Evolutionary conservation across 2,113 vertebrate species (phyloP), one percentile per base, ranked within the genome.

Genomic region (Chunga burmeisteri): DNA sequence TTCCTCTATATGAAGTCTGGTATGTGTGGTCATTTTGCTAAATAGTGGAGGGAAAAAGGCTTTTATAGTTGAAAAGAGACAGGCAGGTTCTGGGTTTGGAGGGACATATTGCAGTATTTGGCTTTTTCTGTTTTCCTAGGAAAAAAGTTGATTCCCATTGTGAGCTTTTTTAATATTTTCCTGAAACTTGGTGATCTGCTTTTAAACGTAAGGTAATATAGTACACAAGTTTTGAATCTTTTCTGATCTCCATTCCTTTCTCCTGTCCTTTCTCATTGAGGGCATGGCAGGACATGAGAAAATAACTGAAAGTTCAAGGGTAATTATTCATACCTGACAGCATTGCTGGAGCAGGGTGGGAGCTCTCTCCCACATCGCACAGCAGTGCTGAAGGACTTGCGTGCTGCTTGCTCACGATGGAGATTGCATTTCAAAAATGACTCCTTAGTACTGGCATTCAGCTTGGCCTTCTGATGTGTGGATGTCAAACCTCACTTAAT

Each of bases 321-420:
- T 25, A 14, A 16, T 0, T 1, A 11, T 17, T 68, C 21, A 62
- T 79, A 7, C 40, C 36, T 49, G 79, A 6, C 7, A 4, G 50
- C 36, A 2, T 1, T 1, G 42, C 86, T 32, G 71, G 61, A 56
- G 50, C 46, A 14, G n/a, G 50, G 46, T 2, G 2, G 72, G 53
- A 87, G 59, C 72, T 79, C n/a, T 46, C 21, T 40, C 52, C 70
- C 0, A 4, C 20, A 1, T 30, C 3, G 4, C 1, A 1, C 11
- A 26, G 83, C 56, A 16, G 13, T 4, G 52, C 58, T 36, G 36
- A 36, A 19, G 53, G 46, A n/a, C n/a, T 23, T 20, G 53, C 0
- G 3, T 66, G 74, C 86, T 50, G 38, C 56, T 71, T 32, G 30
- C 49, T 87, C 32, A 4, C 1, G 1, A 7, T 30, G 58, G 42